Base-by-base conservation (phyloP, 2,888 invertebrate genomes). In the Halictus ligatus region DNA sequence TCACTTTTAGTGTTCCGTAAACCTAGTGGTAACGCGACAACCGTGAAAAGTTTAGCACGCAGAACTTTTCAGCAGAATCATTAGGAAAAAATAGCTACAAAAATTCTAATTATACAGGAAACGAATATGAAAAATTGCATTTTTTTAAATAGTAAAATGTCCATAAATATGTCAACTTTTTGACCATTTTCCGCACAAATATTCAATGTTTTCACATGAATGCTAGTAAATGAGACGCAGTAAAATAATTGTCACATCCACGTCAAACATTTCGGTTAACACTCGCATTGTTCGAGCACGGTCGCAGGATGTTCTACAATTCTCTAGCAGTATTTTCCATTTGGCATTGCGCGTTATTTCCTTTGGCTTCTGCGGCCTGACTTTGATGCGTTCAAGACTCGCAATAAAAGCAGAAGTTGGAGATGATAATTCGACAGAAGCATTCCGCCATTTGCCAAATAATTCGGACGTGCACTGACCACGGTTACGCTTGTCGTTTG, bases 351-450 rank as follows among this genome's bases (percentile, higher is more conserved):
- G 48, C 67, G 46, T 64, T 80, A 87, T 80, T 78, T 82, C 76
- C 71, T 60, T 88, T 81, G 69, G 74, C 54, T 73, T 18, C 67
- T 40, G 54, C 35, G 6, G 3, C 7, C 43, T 25, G 83, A 80
- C 80, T 73, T 81, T 81, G 84, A 85, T 35, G 64, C 21, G 48
- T 74, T 75, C 71, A 18, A 15, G 60, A 13, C 25, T 25, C 60
- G 60, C 0, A 60, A 25, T 64, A n/a, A 73, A 76, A 35, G 48
- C 64, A 46, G 58, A 71, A 46, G 35, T 18, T 50, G 78, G 58
- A 29, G 72, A 82, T 80, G 83, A 84, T 78, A 84, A 84, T 75
- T 78, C 83, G 71, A 71, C 81, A 80, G 71, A 75, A 64, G n/a
- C 58, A 58, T 48, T 25, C 29, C 29, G 2, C 48, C 13, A 75